These are phyloP conservation scores for Glyphotaelius pellucidus DNA, from an alignment of 2,888 invertebrate genomes.

Conservation along the genomic window DNA sequence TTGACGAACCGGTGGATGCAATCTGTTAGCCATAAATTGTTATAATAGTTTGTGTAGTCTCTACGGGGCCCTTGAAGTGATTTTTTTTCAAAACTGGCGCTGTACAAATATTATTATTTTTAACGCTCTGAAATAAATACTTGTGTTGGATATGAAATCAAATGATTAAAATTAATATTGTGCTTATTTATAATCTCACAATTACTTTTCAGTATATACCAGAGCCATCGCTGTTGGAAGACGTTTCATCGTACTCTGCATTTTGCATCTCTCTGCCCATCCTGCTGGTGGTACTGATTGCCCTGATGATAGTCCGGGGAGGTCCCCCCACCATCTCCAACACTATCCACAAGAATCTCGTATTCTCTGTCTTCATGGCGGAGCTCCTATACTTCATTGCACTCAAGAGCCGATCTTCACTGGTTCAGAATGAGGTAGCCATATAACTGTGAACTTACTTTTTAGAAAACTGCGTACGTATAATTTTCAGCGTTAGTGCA, in stretches of 20 bases:
- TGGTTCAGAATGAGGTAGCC: conserved; percentile 88
- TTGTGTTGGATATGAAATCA: too few relatives aligned
- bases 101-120: too few relatives aligned
- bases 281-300: conserved; percentile 86
- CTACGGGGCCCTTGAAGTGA: too few relatives aligned
- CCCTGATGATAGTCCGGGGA: conserved; percentile 89
- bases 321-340: conserved; percentile 92
- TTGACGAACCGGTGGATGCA: too few relatives aligned
- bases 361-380: conserved; percentile 92
- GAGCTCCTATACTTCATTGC: conserved; percentile 92
- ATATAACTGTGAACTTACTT: neutral
- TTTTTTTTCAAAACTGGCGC: too few relatives aligned
- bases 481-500: neutral
- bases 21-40: too few relatives aligned
- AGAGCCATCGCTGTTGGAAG: conserved; percentile 90
- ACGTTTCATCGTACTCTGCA: conserved; percentile 92
- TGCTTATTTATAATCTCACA: neutral
- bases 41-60: too few relatives aligned
- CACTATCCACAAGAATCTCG: conserved; percentile 94
- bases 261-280: conserved; percentile 90
- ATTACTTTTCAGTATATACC: conserved; percentile 82
- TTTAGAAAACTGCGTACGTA: conserved; percentile 59
- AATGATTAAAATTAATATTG: conserved; percentile 2
- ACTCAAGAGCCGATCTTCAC: conserved; percentile 87
- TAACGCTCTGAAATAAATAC: neutral